These are phyloP conservation scores for Tachuris rubrigastra DNA, from an alignment of 2,113 vertebrate genomes.

Conservation along the genomic window DNA sequence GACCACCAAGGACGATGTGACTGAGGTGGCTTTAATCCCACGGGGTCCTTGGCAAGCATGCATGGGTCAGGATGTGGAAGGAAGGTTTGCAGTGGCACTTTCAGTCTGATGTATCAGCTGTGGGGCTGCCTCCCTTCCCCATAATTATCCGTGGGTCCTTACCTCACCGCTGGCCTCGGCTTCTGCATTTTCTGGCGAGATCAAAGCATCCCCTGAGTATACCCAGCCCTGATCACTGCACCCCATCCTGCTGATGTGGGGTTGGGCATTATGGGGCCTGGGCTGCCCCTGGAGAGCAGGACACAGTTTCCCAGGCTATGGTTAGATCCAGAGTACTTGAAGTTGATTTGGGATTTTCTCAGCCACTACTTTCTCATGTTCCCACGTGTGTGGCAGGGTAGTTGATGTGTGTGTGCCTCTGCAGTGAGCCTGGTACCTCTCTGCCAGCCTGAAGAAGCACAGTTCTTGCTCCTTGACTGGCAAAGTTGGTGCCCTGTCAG, in stretches of 20 bases:
- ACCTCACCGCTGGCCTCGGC: fast-evolving
- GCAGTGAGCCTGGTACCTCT: fast-evolving
- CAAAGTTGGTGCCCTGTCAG: not conserved
- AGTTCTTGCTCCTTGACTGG: not conserved
- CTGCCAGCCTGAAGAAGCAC: fast-evolving
- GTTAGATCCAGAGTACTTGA: not conserved
- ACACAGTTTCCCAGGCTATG: not conserved
- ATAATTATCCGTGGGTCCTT: not conserved
- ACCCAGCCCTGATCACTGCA: not conserved
- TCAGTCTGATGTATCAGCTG: not conserved
- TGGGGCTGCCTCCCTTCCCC: not conserved
- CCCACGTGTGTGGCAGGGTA: fast-evolving
- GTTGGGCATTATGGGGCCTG: not conserved
- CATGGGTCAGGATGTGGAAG: not conserved
- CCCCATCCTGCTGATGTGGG: not conserved
- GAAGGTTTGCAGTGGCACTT: not conserved
- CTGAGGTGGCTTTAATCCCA: not conserved
- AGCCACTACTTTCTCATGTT: not conserved
- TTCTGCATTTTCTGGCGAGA: not conserved
- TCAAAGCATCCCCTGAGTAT: not conserved
- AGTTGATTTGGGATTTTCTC: not conserved
- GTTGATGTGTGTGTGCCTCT: not conserved
- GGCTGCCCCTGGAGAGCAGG: not conserved
- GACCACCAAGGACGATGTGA: not conserved
- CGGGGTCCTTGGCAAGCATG: not conserved